These are phyloP conservation scores for Agrochola macilenta DNA, from an alignment of 2,888 invertebrate genomes.

Conservation along the genomic window DNA sequence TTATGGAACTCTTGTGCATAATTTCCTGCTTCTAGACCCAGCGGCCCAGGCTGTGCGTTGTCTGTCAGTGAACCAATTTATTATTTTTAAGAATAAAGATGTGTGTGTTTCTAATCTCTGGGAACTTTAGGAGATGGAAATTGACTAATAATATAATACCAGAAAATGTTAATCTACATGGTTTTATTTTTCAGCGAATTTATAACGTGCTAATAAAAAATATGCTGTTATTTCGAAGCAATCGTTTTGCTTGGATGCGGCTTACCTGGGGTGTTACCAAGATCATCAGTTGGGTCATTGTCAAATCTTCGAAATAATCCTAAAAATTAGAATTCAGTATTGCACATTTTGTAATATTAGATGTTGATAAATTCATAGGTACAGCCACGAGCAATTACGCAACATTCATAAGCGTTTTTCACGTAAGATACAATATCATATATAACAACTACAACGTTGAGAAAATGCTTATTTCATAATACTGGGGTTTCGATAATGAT, in stretches of 20 bases:
- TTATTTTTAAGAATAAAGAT: neutral
- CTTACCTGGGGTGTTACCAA: constrained; percentile 44
- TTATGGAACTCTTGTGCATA: too few relatives aligned
- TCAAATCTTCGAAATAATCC: constrained; percentile 44
- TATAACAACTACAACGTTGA: neutral
- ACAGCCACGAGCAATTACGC: neutral
- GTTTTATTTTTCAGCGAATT: constrained; percentile 34
- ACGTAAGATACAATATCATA: too few relatives aligned
- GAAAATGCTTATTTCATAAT: neutral
- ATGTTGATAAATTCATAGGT: neutral
- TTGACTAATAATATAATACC: constrained; percentile 26
- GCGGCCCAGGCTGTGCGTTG: neutral
- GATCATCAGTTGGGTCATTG: constrained; percentile 5
- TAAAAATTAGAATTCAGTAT: constrained; percentile 24
- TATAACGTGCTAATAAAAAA: constrained; percentile 16
- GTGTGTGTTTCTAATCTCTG: neutral
- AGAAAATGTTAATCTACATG: constrained; percentile 19
- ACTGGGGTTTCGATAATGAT: neutral
- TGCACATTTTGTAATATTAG: neutral
- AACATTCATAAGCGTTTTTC: neutral
- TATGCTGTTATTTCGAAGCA: constrained; percentile 31
- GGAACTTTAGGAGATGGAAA: constrained; percentile 33
- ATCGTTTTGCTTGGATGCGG: constrained; percentile 15
- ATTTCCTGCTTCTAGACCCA: too few relatives aligned
- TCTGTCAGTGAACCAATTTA: neutral